Percentiles rank a stretch among this genome's conserved stretches.
Conservation (phyloP, 2,888 invertebrate genomes). For the Catocala fraxini region DNA sequence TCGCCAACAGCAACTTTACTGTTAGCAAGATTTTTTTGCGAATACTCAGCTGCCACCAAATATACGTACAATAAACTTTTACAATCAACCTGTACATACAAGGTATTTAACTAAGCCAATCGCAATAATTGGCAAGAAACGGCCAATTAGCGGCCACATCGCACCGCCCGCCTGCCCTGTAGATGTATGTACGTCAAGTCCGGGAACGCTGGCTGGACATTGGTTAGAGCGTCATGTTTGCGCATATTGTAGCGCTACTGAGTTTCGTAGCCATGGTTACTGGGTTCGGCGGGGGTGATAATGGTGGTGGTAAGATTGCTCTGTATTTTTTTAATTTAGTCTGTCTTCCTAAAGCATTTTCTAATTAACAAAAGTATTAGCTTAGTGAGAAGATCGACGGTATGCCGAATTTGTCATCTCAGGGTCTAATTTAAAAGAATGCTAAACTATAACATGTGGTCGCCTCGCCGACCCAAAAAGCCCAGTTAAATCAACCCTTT, state of each 20-base stretch:
- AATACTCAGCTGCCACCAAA: too few relatives aligned
- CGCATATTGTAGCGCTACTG: constrained; percentile 14
- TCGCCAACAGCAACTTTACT: too few relatives aligned
- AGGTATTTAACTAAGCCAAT: constrained; percentile 40
- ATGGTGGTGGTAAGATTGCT: constrained; percentile 10
- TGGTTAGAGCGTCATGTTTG: constrained; percentile 22
- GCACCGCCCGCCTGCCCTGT: constrained; percentile 6
- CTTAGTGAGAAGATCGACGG: too few relatives aligned
- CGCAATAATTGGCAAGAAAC: constrained; percentile 53
- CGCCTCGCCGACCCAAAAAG: too few relatives aligned
- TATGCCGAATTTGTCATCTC: too few relatives aligned
- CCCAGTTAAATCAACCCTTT: neutral
- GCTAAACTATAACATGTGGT: too few relatives aligned
- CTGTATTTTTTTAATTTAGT: neutral
- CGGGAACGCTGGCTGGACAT: constrained; percentile 1
- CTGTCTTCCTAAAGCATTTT: too few relatives aligned
- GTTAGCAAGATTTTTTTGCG: too few relatives aligned
- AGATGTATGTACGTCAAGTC: constrained; percentile 14
- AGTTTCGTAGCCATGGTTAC: constrained; percentile 17
- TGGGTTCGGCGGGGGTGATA: constrained; percentile 30
- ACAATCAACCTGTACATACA: constrained; percentile 29
- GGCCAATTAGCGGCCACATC: constrained; percentile 43
- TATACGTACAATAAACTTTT: too few relatives aligned
- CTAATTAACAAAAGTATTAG: too few relatives aligned
- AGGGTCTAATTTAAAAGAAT: too few relatives aligned